phyloP scores from a whole-genome alignment of 2,113 vertebrate species.

The Rallus limicola region DNA sequence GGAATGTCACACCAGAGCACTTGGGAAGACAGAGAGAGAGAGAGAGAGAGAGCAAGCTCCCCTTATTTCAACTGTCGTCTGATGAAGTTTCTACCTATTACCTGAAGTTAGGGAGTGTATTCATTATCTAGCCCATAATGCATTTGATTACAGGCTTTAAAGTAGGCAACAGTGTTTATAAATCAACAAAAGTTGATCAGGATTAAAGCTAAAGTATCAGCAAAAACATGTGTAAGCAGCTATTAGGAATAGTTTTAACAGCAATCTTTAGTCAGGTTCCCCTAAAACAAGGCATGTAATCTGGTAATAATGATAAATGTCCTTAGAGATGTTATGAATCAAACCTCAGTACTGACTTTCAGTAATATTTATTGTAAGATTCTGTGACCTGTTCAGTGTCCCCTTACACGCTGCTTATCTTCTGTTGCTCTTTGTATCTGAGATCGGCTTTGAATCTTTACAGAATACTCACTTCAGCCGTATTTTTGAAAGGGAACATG shows the following conservation, averaged over 20 bases:
- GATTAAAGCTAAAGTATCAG: constrained; percentile 51
- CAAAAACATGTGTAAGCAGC: constrained; percentile 44
- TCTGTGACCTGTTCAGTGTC: constrained; percentile 17
- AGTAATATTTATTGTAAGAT: constrained; percentile 12
- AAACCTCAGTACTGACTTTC: constrained; percentile 14
- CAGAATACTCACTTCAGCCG: constrained; percentile 3
- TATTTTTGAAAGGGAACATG: constrained; percentile 42
- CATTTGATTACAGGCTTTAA: constrained; percentile 45
- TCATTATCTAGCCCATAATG: constrained; percentile 49
- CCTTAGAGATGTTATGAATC: constrained; percentile 39
- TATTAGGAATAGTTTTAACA: constrained; percentile 51
- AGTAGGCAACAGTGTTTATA: constrained; percentile 42
- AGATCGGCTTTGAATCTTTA: constrained; percentile 56
- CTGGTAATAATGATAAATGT: constrained; percentile 54
- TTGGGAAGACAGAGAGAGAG: background rate
- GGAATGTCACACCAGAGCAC: background rate
- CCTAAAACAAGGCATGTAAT: constrained; percentile 50
- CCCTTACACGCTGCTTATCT: constrained; percentile 25
- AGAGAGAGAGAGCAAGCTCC: background rate
- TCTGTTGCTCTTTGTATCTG: constrained; percentile 11
- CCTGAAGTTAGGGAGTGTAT: constrained; percentile 41
- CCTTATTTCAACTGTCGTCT: constrained; percentile 32
- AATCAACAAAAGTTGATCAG: constrained; percentile 62
- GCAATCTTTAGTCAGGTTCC: constrained; percentile 27
- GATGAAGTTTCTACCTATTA: constrained; percentile 47